These are phyloP conservation scores for Galeruca laticollis DNA, from an alignment of 2,888 invertebrate genomes.

Conservation along the genomic window DNA sequence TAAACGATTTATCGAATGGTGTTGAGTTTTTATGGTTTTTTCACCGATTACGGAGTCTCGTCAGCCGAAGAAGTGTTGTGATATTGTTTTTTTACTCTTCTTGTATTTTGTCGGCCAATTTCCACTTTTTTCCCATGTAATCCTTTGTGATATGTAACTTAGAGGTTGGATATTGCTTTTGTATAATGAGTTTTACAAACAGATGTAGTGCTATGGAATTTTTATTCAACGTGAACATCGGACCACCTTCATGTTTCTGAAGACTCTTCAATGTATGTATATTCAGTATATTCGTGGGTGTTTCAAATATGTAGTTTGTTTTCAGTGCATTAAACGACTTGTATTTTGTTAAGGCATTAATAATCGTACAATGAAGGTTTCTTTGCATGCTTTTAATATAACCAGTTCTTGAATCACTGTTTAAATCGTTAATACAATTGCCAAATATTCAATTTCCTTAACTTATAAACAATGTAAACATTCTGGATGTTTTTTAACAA, in stretches of 20 bases:
- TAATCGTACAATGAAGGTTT: conserved; percentile 20
- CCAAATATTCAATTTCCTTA: conserved; percentile 1
- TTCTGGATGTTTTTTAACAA: background rate
- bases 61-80: conserved; percentile 42
- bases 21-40: conserved; percentile 45
- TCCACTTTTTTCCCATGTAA: conserved; percentile 42
- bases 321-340: conserved; percentile 50
- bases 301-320: conserved; percentile 55
- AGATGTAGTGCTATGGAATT: conserved; percentile 59
- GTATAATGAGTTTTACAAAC: conserved; percentile 58
- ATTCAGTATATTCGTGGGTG: conserved; percentile 60
- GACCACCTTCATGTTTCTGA: conserved; percentile 63
- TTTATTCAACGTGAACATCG: conserved; percentile 60
- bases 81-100: conserved; percentile 44
- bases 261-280: conserved; percentile 63
- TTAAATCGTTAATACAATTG: background rate
- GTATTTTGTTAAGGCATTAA: conserved; percentile 43
- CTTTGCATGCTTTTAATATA: conserved; percentile 1
- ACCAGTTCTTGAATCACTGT: background rate
- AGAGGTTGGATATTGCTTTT: conserved; percentile 38
- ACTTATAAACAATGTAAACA: background rate
- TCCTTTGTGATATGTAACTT: conserved; percentile 47
- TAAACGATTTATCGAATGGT: conserved; percentile 41
- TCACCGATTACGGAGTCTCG: conserved; percentile 34
- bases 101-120: conserved; percentile 41